A percentile compares a stretch with the other conserved stretches of the same genome.
phyloP scores from a whole-genome alignment of 2,113 vertebrate genomes.

The Percina caprodes region DNA sequence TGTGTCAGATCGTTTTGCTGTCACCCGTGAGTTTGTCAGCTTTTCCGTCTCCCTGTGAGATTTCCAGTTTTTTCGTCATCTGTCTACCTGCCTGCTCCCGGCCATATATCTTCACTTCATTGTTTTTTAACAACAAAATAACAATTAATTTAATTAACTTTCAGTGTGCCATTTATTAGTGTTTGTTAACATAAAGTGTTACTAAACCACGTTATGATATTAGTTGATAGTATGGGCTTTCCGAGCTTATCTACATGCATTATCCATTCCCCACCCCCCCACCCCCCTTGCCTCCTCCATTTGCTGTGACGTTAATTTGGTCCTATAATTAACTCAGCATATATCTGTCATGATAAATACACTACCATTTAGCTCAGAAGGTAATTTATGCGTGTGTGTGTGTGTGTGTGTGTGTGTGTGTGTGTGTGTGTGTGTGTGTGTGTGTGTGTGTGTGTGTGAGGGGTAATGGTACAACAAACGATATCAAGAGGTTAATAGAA shows the following conservation, averaged over 20 bases:
- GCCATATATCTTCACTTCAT: too few species aligned
- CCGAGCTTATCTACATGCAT: conserved; percentile 5
- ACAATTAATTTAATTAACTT: too few species aligned
- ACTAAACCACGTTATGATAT: background rate
- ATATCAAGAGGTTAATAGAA: conserved; percentile 83
- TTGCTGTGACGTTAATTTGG: conserved; percentile 64
- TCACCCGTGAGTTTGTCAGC: too few species aligned
- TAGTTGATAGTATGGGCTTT: conserved; percentile 3
- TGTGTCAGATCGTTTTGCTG: too few species aligned
- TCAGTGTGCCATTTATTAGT: too few species aligned
- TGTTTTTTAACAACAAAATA: too few species aligned
- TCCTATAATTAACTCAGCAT: conserved; percentile 80
- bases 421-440: conserved; percentile 15
- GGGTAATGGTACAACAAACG: conserved; percentile 83
- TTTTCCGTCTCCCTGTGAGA: too few species aligned
- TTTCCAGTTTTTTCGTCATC: too few species aligned
- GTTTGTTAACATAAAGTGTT: too few species aligned
- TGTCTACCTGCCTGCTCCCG: too few species aligned
- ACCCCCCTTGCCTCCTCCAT: conserved; percentile 33
- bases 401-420: conserved; percentile 3
- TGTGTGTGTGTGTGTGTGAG: conserved; percentile 27
- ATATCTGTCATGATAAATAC: conserved; percentile 81
- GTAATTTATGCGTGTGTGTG: conserved; percentile 71
- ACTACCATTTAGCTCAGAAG: conserved; percentile 80
- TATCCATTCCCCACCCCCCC: conserved; percentile 35